Base-by-base conservation (phyloP, 2,888 invertebrate species). In the Harpagoxenus sublaevis region DNA sequence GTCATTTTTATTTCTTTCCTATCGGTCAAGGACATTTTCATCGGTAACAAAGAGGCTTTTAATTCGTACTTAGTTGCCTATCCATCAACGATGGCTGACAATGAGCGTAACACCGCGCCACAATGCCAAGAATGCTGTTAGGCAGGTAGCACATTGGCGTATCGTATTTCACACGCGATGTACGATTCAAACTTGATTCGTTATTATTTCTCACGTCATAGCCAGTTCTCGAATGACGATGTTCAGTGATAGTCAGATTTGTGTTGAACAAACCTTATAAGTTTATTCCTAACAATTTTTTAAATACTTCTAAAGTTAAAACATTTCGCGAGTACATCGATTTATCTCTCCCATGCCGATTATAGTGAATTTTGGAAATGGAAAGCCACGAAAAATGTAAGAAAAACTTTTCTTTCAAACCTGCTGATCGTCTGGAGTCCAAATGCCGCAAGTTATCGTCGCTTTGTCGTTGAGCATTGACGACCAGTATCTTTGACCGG, bases 401-500 rank as follows among this genome's bases (percentile, higher is more conserved):
- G 23, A 5, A 48, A 51, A 51, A 23, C 8, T 31, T 48, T 77
- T 55, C 57, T 79, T n/a, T 60, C 74, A 48, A 74, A 96, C 96
- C 96, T 99, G 98, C 94, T 98, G 98, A 95, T 99, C 99, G 94
- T 99, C 99, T 0, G 99, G 99, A 15, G 99, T 98, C 99, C 99
- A 99, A 93, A 99, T 98, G 62, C 99, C 99, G 95, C 99, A 99
- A 0, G 98, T 98, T 92, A 99, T 99, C 82, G 98, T 97, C 28
- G 98, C 98, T 94, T 99, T 99, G 89, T 99, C 96, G 92, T 99
- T 99, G 87, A 99, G 95, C 98, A 99, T 98, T 68, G 99, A 98
- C 0, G 99, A 99, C 99, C 99, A 99, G 95, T 99, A 99, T 10
- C 99, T 96, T 95, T 99, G 99, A 0, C 99, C 99, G 0, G 98